These are phyloP conservation scores for Macropodus opercularis DNA, from an alignment of 2,797 vertebrate species.

Conservation along the genomic window DNA sequence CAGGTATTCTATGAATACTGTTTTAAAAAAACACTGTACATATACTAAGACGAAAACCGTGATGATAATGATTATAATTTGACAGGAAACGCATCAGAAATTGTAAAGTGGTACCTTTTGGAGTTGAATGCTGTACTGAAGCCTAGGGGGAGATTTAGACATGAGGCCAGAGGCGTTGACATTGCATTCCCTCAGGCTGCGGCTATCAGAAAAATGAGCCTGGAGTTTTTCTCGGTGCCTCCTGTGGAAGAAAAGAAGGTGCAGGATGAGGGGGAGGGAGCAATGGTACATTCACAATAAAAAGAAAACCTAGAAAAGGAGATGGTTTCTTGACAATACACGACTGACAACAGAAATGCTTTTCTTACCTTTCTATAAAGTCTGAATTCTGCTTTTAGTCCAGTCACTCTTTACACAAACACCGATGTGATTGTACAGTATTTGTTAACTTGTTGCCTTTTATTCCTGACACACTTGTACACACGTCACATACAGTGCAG, in stretches of 20 bases:
- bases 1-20: constrained; percentile 19
- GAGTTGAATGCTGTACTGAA: constrained; percentile 67
- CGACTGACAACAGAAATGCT: background rate
- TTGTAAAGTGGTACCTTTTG: constrained; percentile 62
- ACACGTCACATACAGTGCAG: background rate
- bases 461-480: background rate
- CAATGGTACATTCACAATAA: constrained; percentile 1
- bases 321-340: background rate
- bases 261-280: background rate
- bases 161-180: constrained; percentile 77
- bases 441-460: constrained; percentile 23
- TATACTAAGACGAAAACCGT: constrained; percentile 25
- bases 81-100: constrained; percentile 16
- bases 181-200: constrained; percentile 79
- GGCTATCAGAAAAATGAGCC: constrained; percentile 81
- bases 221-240: constrained; percentile 81
- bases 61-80: constrained; percentile 14
- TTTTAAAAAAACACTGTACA: background rate
- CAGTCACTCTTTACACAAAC: constrained; percentile 5
- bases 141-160: constrained; percentile 78
- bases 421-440: constrained; percentile 20
- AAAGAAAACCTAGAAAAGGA: background rate
- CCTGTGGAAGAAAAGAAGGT: constrained; percentile 44
- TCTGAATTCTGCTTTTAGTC: constrained; percentile 1
- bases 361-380: background rate